Evolutionary conservation across 2,888 invertebrate species (phyloP), one percentile per base, ranked within the genome.

Genomic region (Malthinus seriepunctatus): DNA sequence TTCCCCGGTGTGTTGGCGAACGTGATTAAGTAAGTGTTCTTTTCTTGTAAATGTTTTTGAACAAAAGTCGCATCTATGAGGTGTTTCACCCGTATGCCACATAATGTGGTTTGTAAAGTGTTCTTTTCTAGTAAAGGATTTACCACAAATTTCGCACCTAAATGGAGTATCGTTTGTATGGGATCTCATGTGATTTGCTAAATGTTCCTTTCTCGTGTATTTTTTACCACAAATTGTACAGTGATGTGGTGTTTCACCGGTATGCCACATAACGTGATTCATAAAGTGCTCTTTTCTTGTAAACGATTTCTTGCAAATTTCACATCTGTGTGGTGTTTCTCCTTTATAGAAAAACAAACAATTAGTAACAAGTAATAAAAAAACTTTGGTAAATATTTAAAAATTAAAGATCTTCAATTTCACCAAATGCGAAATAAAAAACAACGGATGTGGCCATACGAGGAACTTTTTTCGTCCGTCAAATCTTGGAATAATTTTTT

Each of bases 71-170:
- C 90, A 90, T 44, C 89, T 85, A 75, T 89, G 89, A 12, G 89
- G 89, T 1, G 89, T 89, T 75, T 89, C 90, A 44, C 89, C 85
- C 1, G 91, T 91, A 78, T 92, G 91, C 91, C 91, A 91, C 85
- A 92, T 84, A 78, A 92, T 91, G 82, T 92, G 91, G 83, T 91
- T 91, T 86, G 89, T 90, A 82, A 91, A 91, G 80, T 93, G 92
- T 81, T 93, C 93, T 82, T 92, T 93, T 76, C 92, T 84, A 61
- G 91, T 91, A 79, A 93, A 93, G 67, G 90, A 89, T 81, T 93
- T 93, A 78, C 91, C 90, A 80, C 93, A 93, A 75, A 91, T 88
- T 78, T 91, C 91, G 79, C 93, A 93, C 73, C 90, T 86, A 54
- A 69, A 72, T 60, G 93, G 92, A 59, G 92, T 91, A 79, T 93